Evolutionary conservation across 2,888 invertebrate species (phyloP), one percentile per base, ranked within the genome.

Genomic region (Drosophila anomalata): DNA sequence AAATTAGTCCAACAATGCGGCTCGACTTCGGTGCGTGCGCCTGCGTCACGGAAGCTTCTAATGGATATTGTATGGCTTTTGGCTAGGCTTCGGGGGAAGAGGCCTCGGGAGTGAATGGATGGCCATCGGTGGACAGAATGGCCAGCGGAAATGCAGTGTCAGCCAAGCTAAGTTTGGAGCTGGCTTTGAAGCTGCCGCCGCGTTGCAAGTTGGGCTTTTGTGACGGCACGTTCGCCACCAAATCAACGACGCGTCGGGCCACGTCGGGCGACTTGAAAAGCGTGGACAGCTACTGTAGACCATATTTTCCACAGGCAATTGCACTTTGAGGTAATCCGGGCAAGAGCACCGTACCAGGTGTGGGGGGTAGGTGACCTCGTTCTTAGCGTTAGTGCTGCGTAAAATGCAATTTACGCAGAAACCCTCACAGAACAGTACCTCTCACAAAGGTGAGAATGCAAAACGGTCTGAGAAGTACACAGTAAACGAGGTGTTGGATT

Each of bases 71-170:
- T 29, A 17, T 50, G 17, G 44, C 36, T 36, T 36, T 36, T 36
- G 4, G 22, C 22, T 22, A 2, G 36, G 36, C n/a, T 36, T 33
- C 31, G 33, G 33, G 36, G 44, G 14, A 14, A 8, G 1, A 20
- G 53, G 57, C 39, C 26, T n/a, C 4, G 31, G 51, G 20, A 26
- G 60, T 17, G 26, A 26, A 33, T 33, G 17, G 41, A 42, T 17
- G 41, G 20, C 29, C 46, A 56, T n/a, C 11, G 60, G 59, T 26
- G 41, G 41, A 17, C 22, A 8, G 29, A 24, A 46, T 44, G 22
- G 66, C 41, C 36, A 53, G 65, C 83, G 83, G 83, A 86, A 86
- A 79, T 82, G 83, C 88, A 82, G 60, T 74, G 79, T 82, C 80
- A 86, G 73, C 68, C 47, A 8, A 24, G 42, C 44, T 42, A 50